Conservation (phyloP, 2,888 invertebrate species). For the Mesorhabditis sp. region DNA sequence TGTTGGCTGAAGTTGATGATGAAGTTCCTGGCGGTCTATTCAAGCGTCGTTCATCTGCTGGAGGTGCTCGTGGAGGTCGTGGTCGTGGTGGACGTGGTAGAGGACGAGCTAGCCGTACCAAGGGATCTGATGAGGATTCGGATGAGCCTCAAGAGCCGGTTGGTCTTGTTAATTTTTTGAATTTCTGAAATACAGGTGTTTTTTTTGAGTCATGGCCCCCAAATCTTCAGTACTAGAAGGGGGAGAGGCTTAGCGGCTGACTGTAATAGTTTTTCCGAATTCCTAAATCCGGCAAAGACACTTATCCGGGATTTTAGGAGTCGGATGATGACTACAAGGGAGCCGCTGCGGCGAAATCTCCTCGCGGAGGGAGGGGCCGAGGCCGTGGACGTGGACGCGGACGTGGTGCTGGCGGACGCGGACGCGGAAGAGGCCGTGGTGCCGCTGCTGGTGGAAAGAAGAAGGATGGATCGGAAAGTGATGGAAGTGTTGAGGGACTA, state of each 20-base stretch:
- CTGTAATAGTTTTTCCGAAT: too few species aligned
- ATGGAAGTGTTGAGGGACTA: slow-evolving; percentile 36
- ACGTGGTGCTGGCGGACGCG: slow-evolving; percentile 11
- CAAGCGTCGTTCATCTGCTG: slow-evolving; percentile 20
- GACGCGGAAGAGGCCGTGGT: slow-evolving; percentile 12
- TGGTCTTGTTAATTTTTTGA: neutral
- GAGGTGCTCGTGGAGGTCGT: slow-evolving; percentile 16
- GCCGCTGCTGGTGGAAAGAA: neutral
- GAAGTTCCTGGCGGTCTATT: slow-evolving; percentile 53
- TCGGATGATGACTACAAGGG: slow-evolving; percentile 31
- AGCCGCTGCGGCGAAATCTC: neutral
- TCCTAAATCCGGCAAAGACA: too few species aligned
- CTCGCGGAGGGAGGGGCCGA: too few species aligned
- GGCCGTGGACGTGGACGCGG: slow-evolving; percentile 14
- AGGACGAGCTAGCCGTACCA: slow-evolving; percentile 14
- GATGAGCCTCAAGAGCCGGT: slow-evolving; percentile 7
- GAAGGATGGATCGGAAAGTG: neutral
- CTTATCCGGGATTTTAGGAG: slow-evolving; percentile 15
- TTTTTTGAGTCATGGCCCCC: neutral
- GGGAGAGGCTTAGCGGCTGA: neutral
- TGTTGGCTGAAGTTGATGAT: slow-evolving; percentile 48
- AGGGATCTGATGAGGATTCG: slow-evolving; percentile 13
- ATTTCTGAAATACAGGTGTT: neutral
- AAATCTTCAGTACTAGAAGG: neutral
- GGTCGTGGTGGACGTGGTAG: slow-evolving; percentile 21